Evolutionary conservation across 2,797 vertebrate genomes (phyloP), one percentile per base, ranked within the genome.

Genomic region (Coccyzus lansbergi): DNA sequence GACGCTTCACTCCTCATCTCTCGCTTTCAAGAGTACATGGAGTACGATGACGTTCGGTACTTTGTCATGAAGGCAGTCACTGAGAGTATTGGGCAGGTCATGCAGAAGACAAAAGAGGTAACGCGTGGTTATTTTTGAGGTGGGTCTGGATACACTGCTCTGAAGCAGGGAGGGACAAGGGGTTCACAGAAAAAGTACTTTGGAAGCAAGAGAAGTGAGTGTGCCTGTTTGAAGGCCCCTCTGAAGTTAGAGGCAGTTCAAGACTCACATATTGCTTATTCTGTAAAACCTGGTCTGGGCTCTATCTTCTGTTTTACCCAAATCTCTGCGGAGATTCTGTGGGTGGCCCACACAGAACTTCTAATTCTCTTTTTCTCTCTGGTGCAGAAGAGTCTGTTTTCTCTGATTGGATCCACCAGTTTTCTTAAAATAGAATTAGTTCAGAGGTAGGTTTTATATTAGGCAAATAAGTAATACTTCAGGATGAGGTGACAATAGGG

Each of bases 1-100:
- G 98, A 99, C 18, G 97, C 95, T 68, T 96, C 98, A 0, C 96
- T 98, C 49, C 98, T 99, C 33, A 98, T 99, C 93, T 98, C 98
- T 53, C 98, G 98, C 94, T 99, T 99, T 91, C 98, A 98, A 92
- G 98, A 99, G 64, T 99, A 98, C 59, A 92, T 99, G 59, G 98
- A 99, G 62, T 98, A 98, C 9, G 98, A 98, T 0, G 99, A 99
- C 1, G 70, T 99, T 17, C 98, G 99, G 19, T 99, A 98, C 97
- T 99, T 99, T 7, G 97, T 98, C 16, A 99, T 99, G 98, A 98
- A 98, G 93, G 97, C 97, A 0, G 96, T 98, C 25, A 95, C 98
- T 10, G 79, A 98, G 71, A 96, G 58, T 7, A 14, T 98, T 19
- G 95, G 95, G 31, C 91, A 95, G 62, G 97, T 98, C 77, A 98